Evolutionary conservation across 1,140 invertebrate species (phyloP).

Genomic region (Babylonia areolata): DNA sequence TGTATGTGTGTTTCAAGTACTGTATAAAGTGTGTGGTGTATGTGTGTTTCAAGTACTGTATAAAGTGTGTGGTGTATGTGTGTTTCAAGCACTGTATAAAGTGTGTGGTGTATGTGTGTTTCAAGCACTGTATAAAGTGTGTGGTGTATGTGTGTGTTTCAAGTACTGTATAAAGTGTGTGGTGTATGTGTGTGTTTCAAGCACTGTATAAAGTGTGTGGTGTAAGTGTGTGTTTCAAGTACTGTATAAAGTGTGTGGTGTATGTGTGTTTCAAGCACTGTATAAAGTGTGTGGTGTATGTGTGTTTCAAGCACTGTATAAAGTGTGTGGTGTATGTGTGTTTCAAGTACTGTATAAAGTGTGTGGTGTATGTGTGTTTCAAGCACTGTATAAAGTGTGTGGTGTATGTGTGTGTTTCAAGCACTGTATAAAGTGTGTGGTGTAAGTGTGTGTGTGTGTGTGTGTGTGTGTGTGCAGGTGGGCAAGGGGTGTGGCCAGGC

Average conservation of each 20-base stretch:
- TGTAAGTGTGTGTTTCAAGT: too few species aligned
- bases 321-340: not conserved
- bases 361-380: too few species aligned
- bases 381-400: not conserved
- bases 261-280: not conserved
- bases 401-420: not conserved
- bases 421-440: too few species aligned
- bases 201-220: too few species aligned
- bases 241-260: too few species aligned
- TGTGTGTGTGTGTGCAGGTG: constrained; percentile 79
- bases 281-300: not conserved
- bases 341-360: too few species aligned
- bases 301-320: not conserved
- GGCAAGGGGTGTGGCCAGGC: constrained; percentile 98
- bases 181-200: not conserved
- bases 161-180: not conserved
- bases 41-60: not conserved
- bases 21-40: not conserved
- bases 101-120: not conserved
- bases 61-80: not conserved
- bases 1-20: not conserved
- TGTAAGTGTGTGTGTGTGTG: too few species aligned
- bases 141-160: too few species aligned
- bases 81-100: not conserved
- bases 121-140: too few species aligned